Evolutionary conservation across 2,113 vertebrate genomes (phyloP), one percentile per base, ranked within the genome.

Genomic region (human): DNA sequence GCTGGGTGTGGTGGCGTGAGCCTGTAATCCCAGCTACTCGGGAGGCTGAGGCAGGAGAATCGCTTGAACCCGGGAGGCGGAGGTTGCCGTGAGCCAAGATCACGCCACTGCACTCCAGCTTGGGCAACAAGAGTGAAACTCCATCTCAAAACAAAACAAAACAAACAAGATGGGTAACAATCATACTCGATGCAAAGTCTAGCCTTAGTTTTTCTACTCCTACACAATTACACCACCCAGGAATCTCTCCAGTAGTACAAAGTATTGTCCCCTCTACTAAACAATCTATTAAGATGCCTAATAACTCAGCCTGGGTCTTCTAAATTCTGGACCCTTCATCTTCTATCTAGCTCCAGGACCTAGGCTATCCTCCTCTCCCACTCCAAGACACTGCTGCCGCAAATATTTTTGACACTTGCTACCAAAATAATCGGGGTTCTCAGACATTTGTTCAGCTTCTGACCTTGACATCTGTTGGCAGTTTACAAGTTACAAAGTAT

Each of bases 401-500:
- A 93, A 52, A 68, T 76, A 84, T 64, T 72, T 89, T 73, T 66
- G 23, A 81, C 70, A 68, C 84, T 83, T 87, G 68, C 38, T 82
- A 84, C 57, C 81, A 93, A 93, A 94, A 86, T 64, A 92, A 87
- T 25, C 88, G 57, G 13, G 48, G 25, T 45, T 94, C 50, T 83
- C 25, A 79, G 5, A 73, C 88, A 76, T 73, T 85, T 40, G 72
- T 43, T 94, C 76, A 48, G 85, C 32, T 86, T 70, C 92, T 86
- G 89, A 97, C 96, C 91, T 94, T 96, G 94, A 82, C 40, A 72
- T 48, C 79, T 88, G 79, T 52, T 12, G 0, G 64, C 64, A 95
- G 50, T 87, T 92, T 22, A 88, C 89, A 90, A 96, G 70, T 95
- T 88, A 95, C 79, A 87, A 93, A 95, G 88, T 95, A 35, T 70